phyloP scores from a whole-genome alignment of 2,113 vertebrate genomes.

The Eolophus roseicapilla region DNA sequence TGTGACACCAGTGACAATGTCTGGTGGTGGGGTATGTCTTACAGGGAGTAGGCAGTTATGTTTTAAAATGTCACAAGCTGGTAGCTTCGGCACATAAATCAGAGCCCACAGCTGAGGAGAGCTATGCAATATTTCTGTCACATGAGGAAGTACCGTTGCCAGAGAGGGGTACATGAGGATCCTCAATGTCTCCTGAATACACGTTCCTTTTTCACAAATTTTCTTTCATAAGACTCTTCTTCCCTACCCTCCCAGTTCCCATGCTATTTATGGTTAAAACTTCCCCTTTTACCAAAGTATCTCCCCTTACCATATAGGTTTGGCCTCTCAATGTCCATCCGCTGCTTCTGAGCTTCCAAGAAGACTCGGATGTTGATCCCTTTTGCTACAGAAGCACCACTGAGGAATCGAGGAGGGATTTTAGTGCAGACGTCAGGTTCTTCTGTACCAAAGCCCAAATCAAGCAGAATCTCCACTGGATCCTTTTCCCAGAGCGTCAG shows the following conservation, averaged over 20 bases:
- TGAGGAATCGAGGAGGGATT: conserved; percentile 87
- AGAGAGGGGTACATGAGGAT: not conserved
- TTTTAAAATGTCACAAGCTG: not conserved
- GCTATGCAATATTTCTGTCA: not conserved
- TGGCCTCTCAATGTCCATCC: conserved; percentile 81
- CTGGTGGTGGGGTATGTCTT: not conserved
- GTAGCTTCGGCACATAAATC: not conserved
- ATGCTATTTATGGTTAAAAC: not conserved
- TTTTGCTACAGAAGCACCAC: conserved; percentile 78
- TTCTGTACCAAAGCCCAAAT: conserved; percentile 88
- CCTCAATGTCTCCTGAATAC: not conserved
- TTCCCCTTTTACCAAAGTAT: not conserved
- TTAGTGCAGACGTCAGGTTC: conserved; percentile 84
- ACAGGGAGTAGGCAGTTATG: not conserved
- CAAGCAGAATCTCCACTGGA: conserved; percentile 88
- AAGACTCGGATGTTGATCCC: conserved; percentile 85
- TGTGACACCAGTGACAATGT: not conserved
- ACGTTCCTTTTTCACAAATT: not conserved
- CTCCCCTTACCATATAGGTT: conserved; percentile 80
- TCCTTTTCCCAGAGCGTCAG: conserved; percentile 82
- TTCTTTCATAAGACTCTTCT: not conserved
- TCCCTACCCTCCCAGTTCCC: not conserved
- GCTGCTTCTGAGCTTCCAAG: conserved; percentile 84
- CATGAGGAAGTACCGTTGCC: not conserved
- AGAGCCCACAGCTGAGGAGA: not conserved